Conservation (phyloP, 2,113 vertebrate species). For the Motacilla alba region DNA sequence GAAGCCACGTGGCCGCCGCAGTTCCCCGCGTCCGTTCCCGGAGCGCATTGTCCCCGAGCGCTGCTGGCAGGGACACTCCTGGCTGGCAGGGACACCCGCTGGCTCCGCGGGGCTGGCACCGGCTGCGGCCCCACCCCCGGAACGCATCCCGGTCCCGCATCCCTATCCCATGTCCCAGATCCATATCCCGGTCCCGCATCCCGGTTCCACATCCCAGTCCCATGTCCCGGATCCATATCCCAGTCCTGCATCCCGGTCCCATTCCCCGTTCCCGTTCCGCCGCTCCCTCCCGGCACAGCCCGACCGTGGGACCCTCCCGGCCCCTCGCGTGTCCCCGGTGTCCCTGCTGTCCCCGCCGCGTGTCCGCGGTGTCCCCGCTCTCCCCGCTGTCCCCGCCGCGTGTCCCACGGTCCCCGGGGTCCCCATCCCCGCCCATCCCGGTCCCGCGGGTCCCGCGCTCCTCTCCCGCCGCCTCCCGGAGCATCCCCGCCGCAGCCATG, state of each 20-base stretch:
- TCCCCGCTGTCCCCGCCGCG: not conserved
- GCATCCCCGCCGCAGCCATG: constrained; percentile 3
- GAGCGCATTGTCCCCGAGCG: not conserved
- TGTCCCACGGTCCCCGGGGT: too few relatives aligned
- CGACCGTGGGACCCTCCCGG: not conserved
- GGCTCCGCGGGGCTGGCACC: not conserved
- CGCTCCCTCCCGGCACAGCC: not conserved
- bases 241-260: not conserved
- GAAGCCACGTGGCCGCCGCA: not conserved
- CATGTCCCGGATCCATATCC: not conserved
- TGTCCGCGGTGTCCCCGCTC: not conserved
- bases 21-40: not conserved
- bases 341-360: too few relatives aligned
- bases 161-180: rapidly evolving
- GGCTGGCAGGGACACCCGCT: not conserved
- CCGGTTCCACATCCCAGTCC: rapidly evolving
- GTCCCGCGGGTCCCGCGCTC: not conserved
- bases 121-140: not conserved
- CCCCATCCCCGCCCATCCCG: too few relatives aligned
- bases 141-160: not conserved
- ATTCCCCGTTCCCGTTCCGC: not conserved
- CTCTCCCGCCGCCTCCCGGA: not conserved
- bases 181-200: not conserved
- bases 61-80: not conserved
- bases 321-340: too few relatives aligned